Conservation (phyloP, 2,113 vertebrate genomes). For the Carassius gibelio region DNA sequence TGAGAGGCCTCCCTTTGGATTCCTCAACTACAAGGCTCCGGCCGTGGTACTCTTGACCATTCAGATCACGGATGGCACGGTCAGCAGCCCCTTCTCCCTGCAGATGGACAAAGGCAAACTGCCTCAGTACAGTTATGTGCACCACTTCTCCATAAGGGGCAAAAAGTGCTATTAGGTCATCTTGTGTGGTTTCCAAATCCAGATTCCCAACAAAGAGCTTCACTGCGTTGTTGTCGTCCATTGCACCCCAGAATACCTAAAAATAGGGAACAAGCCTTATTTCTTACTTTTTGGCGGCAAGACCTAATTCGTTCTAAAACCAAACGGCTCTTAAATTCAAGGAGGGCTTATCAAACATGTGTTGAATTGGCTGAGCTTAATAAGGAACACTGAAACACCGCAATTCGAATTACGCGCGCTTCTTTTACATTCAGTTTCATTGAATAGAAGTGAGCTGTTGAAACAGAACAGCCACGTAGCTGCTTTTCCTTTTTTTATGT, state of each 20-base stretch:
- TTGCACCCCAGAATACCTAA: constrained; percentile 69
- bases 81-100: constrained; percentile 83
- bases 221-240: constrained; percentile 77
- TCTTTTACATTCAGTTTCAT: no score
- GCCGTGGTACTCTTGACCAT: constrained; percentile 88
- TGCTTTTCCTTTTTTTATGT: background rate
- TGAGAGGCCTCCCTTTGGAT: constrained; percentile 87
- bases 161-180: constrained; percentile 88
- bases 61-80: constrained; percentile 87
- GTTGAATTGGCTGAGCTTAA: background rate
- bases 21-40: constrained; percentile 90
- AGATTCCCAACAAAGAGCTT: constrained; percentile 96
- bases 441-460: no score
- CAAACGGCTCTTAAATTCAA: background rate
- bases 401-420: background rate
- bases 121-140: constrained; percentile 89
- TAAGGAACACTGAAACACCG: background rate
- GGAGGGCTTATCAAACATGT: background rate
- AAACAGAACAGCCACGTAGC: background rate
- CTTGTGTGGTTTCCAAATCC: constrained; percentile 87
- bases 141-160: constrained; percentile 85
- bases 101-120: constrained; percentile 93
- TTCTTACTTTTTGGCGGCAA: constrained; percentile 30
- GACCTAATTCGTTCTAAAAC: background rate
- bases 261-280: constrained; percentile 47